These are phyloP conservation scores for Corythornis madagascariensis DNA, from an alignment of 2,113 vertebrate genomes.

Conservation along the genomic window DNA sequence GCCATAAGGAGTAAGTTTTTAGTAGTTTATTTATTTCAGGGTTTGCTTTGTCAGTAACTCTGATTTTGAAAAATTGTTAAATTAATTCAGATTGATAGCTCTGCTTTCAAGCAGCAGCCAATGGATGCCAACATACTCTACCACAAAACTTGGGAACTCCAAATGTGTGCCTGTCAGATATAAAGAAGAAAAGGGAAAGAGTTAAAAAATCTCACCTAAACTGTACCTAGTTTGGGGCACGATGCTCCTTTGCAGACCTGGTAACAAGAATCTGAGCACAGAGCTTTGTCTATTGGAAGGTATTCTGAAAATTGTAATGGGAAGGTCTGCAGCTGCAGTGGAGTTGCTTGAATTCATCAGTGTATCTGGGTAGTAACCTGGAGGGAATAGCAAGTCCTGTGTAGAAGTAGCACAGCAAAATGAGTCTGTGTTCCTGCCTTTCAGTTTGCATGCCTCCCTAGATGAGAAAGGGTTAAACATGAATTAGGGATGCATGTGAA, in stretches of 20 bases:
- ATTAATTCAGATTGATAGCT: neutral
- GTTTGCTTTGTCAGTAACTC: neutral
- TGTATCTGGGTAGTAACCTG: neutral
- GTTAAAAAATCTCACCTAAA: neutral
- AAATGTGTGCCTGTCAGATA: neutral
- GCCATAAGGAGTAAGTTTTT: neutral
- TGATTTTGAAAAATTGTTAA: neutral
- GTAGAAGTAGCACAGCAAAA: neutral
- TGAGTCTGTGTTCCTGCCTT: neutral
- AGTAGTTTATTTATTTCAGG: neutral
- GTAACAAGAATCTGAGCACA: neutral
- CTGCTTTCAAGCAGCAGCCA: neutral
- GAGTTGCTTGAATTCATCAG: neutral
- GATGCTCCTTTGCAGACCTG: neutral
- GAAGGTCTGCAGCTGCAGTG: neutral
- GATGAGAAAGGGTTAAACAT: conserved; percentile 46
- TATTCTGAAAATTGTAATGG: neutral
- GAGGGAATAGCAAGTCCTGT: neutral
- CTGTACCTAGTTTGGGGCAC: neutral
- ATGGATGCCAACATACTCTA: neutral
- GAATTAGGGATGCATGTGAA: conserved; percentile 41
- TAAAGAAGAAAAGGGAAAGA: neutral
- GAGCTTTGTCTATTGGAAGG: neutral
- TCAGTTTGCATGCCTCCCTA: neutral
- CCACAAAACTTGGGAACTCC: neutral